Evolutionary conservation across 2,888 invertebrate species (phyloP).

Genomic region (Polylopha cassiicola): DNA sequence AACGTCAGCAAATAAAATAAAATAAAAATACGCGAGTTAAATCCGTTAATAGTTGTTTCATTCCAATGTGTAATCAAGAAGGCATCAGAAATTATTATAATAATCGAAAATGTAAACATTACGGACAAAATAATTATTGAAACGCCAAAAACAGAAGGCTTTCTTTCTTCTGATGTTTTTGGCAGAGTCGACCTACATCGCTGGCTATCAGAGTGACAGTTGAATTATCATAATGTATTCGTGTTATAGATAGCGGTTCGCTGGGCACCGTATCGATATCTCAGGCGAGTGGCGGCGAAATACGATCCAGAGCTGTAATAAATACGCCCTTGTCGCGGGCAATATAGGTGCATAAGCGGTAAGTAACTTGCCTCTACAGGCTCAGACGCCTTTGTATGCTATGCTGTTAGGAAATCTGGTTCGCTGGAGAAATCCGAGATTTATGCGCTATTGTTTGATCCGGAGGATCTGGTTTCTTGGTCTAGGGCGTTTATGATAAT

Average conservation of each 20-base stretch:
- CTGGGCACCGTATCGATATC: conserved; percentile 32
- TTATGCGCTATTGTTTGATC: conserved; percentile 25
- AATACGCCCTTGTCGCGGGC: conserved; percentile 51
- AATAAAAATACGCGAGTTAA: too few species aligned
- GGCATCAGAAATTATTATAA: too few species aligned
- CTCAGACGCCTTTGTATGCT: conserved; percentile 16
- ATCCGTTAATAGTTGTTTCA: too few species aligned
- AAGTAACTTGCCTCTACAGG: conserved; percentile 4
- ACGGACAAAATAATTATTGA: too few species aligned
- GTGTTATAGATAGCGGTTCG: conserved; percentile 22
- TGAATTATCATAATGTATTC: conserved; percentile 30
- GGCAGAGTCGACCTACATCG: conserved; percentile 14
- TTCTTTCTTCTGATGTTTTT: neutral
- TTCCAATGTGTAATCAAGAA: too few species aligned
- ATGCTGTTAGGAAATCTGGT: conserved; percentile 28
- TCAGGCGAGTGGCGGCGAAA: conserved; percentile 35
- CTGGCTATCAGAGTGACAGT: conserved; percentile 24
- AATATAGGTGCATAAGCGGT: conserved; percentile 23
- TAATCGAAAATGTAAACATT: too few species aligned
- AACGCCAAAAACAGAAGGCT: too few species aligned
- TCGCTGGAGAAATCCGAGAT: conserved; percentile 33
- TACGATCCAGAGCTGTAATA: conserved; percentile 49
- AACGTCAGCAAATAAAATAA: too few species aligned
- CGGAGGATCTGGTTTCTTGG: conserved; percentile 30
- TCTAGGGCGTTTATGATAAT: too few species aligned